Percentiles rank a stretch among this genome's conserved stretches.
These are phyloP conservation scores for Gibbula magus DNA, from an alignment of 2,888 invertebrate genomes.

Conservation along the genomic window DNA sequence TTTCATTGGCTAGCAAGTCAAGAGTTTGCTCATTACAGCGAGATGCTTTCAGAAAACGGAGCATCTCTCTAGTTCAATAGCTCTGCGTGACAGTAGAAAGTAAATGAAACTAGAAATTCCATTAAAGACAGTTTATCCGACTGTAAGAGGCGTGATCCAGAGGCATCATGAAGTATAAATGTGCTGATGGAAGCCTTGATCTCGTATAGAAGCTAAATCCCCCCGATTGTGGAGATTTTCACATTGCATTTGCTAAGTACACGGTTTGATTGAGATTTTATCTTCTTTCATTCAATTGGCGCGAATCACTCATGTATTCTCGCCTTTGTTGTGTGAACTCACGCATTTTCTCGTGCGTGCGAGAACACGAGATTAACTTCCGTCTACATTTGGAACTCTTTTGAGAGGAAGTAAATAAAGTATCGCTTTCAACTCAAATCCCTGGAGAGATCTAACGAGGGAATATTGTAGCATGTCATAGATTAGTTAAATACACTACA, in stretches of 20 bases:
- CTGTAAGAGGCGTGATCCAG: background rate
- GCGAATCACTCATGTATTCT: background rate
- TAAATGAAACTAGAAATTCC: conserved; percentile 6
- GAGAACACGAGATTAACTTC: conserved; percentile 1
- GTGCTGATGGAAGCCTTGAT: background rate
- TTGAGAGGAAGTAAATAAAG: background rate
- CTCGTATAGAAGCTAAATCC: background rate
- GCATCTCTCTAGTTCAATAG: too few species aligned
- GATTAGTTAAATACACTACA: background rate
- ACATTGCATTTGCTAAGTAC: background rate
- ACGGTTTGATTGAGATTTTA: conserved; percentile 3
- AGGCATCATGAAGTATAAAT: background rate
- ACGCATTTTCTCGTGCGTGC: conserved; percentile 1
- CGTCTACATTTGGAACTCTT: background rate
- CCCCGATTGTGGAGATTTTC: background rate
- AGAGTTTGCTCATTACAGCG: too few species aligned
- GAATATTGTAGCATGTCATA: background rate
- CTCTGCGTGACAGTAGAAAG: background rate
- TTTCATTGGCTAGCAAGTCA: too few species aligned
- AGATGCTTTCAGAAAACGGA: too few species aligned
- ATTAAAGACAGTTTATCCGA: background rate
- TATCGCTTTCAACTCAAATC: background rate
- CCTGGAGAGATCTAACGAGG: background rate
- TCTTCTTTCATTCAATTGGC: background rate
- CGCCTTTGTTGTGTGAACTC: conserved; percentile 4